These are phyloP conservation scores for Varanus komodoensis DNA, from an alignment of 2,113 vertebrate genomes.

Conservation along the genomic window DNA sequence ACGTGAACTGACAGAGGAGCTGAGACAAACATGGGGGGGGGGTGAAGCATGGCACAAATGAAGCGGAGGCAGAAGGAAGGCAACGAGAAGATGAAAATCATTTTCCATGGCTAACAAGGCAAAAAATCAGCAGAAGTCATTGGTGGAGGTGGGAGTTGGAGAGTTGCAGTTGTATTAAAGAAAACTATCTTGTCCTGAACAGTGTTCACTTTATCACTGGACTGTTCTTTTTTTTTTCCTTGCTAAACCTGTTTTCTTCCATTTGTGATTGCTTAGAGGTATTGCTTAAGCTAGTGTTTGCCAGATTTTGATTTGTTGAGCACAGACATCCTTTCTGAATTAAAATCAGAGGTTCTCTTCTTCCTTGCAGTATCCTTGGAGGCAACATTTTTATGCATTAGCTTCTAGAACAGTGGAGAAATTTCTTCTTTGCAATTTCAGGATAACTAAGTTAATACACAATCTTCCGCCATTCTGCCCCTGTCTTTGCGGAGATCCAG, in stretches of 20 bases:
- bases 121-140: background rate
- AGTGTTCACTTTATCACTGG: background rate
- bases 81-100: background rate
- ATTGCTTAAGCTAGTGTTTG: background rate
- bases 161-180: background rate
- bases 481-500: too few species aligned
- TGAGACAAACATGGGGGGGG: background rate
- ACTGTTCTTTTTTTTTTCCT: background rate
- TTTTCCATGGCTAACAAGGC: background rate
- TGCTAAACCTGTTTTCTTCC: background rate
- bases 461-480: background rate
- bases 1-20: conserved; percentile 12
- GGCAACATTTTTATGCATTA: background rate
- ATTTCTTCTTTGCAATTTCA: background rate
- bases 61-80: background rate
- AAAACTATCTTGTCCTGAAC: background rate
- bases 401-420: background rate
- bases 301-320: background rate
- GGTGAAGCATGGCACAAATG: background rate
- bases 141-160: background rate
- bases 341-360: background rate
- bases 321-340: background rate
- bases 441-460: background rate
- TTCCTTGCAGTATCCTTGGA: background rate
- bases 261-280: background rate